phyloP scores from a whole-genome alignment of 2,888 invertebrate species.

The Agriopis leucophaearia region DNA sequence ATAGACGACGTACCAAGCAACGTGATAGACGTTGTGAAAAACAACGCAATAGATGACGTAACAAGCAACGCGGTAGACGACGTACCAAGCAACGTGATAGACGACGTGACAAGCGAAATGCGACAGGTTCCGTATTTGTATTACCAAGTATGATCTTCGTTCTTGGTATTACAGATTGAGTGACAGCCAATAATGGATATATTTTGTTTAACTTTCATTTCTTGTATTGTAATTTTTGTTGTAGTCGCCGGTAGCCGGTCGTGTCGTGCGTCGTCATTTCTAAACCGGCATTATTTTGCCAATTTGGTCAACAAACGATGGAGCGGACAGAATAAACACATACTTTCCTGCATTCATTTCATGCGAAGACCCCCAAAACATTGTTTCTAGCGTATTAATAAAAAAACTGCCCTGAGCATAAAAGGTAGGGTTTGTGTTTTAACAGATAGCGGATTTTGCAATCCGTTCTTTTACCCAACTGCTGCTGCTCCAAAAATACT shows the following conservation, averaged over 20 bases:
- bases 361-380: constrained; percentile 44
- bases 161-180: too few relatives aligned
- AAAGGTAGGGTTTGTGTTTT: constrained; percentile 5
- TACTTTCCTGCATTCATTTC: constrained; percentile 38
- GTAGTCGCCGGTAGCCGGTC: too few relatives aligned
- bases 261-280: not conserved
- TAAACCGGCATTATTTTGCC: constrained; percentile 5
- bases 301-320: constrained; percentile 25
- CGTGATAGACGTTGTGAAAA: too few relatives aligned
- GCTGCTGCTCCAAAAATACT: too few relatives aligned
- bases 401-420: constrained; percentile 38
- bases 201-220: too few relatives aligned
- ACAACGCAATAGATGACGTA: not conserved
- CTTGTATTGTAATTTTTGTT: too few relatives aligned
- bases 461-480: not conserved
- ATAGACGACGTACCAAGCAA: too few relatives aligned
- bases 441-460: not conserved
- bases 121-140: too few relatives aligned
- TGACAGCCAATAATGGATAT: too few relatives aligned
- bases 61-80: not conserved
- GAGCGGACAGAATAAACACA: constrained; percentile 40
- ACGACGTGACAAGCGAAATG: too few relatives aligned
- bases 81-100: not conserved
- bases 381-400: constrained; percentile 41
- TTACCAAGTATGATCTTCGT: too few relatives aligned